These are phyloP conservation scores for Dryoscopus gambensis DNA, from an alignment of 2,113 vertebrate species.

Conservation along the genomic window DNA sequence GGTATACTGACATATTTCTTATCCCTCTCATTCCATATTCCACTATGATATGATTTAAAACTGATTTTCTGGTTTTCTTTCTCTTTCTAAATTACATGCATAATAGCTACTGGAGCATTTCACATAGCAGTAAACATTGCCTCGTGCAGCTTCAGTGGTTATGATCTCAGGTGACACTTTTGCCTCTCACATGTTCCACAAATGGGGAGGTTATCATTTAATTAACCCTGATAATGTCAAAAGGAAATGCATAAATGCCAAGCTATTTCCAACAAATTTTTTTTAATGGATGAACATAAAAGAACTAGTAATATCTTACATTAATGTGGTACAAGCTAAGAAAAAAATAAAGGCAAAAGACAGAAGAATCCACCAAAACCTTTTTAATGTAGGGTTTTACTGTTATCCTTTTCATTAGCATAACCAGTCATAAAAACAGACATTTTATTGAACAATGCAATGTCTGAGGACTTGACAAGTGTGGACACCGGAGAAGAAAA, in stretches of 20 bases:
- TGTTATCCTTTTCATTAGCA: background rate
- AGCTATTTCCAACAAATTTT: slow-evolving; percentile 3
- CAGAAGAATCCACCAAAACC: background rate
- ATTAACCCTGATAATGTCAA: slow-evolving; percentile 69
- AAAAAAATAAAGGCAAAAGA: background rate
- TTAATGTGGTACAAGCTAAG: background rate
- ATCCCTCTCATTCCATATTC: background rate
- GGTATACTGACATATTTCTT: background rate
- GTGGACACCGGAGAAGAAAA: background rate
- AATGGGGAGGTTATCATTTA: slow-evolving; percentile 49
- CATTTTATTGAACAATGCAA: background rate
- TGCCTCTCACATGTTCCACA: background rate
- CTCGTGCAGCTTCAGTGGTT: background rate
- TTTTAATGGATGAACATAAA: background rate
- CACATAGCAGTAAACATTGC: background rate
- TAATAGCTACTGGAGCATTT: background rate
- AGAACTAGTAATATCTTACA: background rate
- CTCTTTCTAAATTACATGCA: background rate
- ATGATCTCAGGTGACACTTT: slow-evolving; percentile 6
- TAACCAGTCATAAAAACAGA: background rate
- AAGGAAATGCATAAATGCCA: slow-evolving; percentile 61
- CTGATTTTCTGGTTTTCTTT: background rate
- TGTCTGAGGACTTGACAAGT: background rate
- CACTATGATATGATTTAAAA: background rate
- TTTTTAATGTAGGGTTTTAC: background rate